Evolutionary conservation across 2,888 invertebrate genomes (phyloP).

Genomic region (Tachina lurida): DNA sequence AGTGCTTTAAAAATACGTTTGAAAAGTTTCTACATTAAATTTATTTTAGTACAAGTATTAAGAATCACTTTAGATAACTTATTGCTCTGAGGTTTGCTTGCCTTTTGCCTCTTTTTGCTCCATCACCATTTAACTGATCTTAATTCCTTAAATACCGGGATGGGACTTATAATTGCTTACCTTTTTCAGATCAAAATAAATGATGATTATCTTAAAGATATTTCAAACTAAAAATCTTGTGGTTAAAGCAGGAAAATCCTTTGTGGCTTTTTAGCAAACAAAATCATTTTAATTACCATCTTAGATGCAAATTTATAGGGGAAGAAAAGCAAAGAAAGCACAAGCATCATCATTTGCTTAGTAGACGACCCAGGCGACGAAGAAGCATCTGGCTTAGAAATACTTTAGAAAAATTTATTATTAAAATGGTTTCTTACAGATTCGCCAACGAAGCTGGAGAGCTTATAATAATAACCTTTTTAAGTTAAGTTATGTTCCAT

Average conservation of each 20-base stretch:
- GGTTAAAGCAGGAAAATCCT: constrained; percentile 45
- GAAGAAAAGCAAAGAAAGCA: background rate
- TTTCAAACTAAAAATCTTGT: constrained; percentile 44
- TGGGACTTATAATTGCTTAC: background rate
- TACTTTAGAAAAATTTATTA: constrained; percentile 60
- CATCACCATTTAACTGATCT: background rate
- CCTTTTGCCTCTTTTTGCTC: background rate
- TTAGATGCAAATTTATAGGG: constrained; percentile 27
- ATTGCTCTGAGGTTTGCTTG: background rate
- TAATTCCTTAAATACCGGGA: background rate
- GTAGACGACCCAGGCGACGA: background rate
- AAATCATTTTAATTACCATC: constrained; percentile 70
- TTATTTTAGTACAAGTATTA: background rate
- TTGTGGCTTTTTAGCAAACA: constrained; percentile 62
- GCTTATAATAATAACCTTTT: constrained; percentile 67
- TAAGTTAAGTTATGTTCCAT: constrained; percentile 62
- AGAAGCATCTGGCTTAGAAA: constrained; percentile 53
- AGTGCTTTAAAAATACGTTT: background rate
- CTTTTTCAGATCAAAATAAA: constrained; percentile 37
- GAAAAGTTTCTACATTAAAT: background rate
- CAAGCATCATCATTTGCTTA: background rate
- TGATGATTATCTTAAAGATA: constrained; percentile 56
- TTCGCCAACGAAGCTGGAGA: constrained; percentile 25
- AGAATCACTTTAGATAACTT: constrained; percentile 31
- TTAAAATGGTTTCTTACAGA: constrained; percentile 60